Base-by-base conservation (phyloP, 1,140 invertebrate species). In the Pectinophora gossypiella region DNA sequence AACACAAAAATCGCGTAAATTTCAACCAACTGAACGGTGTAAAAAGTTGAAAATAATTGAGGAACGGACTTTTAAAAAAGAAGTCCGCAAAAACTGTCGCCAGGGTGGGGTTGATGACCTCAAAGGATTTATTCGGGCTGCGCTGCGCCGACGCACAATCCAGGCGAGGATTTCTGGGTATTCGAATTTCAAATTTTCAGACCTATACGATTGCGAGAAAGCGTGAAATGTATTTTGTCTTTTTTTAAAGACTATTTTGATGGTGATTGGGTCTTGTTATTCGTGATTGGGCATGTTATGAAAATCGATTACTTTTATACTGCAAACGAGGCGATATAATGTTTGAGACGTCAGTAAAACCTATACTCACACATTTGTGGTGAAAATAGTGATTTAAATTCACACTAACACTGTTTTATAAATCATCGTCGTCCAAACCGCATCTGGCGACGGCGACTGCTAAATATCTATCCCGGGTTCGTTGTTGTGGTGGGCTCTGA, bases 101-200 rank as follows among this genome's bases (percentile, higher is more conserved):
- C 56, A 61, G 43, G 48, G 63, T 54, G 51, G 59, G 59, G 68
- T 78, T 69, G 61, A 54, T 69, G 83, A 86, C 72, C 79, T 59
- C 61, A 22, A 55, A 48, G 59, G 68, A 80, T 80, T 80, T 80
- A 78, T 80, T 76, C 68, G 68, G 20, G 64, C 61, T 72, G 44
- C 46, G 48, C 9, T 46, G 64, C 59, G 51, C 60, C 45, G 46
- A 59, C 64, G 64, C 58, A 51, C 56, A 57, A 27, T 54, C 44
- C 32, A 46, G 57, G 71, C 73, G 76, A 69, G 76, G 68, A 72
- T 72, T 72, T 75, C 76, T 68, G 59, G 55, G 68, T 72, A 85
- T 85, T 81, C 68, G 82, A 85, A 85, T 85, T 85, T 80, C 78
- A 85, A 85, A 85, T 85, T 85, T 85, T 80, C 74, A 77, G 70